A percentile compares a stretch with the other conserved stretches of the same genome.
Evolutionary conservation across 2,888 invertebrate species (phyloP).

Genomic region (Polydrusus pterygomalis): DNA sequence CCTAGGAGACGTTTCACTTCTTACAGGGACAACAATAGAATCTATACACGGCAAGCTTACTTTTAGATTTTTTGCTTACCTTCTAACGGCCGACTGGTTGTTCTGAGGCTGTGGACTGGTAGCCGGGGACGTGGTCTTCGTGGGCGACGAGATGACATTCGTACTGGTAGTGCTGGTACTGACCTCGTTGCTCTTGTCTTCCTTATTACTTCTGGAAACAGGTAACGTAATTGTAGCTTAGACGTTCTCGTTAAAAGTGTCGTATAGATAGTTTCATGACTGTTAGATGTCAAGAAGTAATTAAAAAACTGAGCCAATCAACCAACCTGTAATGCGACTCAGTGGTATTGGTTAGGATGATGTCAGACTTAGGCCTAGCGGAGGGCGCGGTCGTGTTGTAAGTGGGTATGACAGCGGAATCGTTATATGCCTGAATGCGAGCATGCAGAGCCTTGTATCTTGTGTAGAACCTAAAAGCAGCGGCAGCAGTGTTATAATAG

Average conservation of each 20-base stretch:
- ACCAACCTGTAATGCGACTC: constrained; percentile 69
- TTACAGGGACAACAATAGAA: neutral
- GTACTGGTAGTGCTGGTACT: constrained; percentile 39
- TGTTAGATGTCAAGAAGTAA: neutral
- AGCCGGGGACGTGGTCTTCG: constrained; percentile 44
- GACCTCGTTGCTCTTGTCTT: constrained; percentile 45
- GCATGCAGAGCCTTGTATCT: constrained; percentile 91
- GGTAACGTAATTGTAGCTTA: too few relatives aligned
- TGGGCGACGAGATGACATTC: constrained; percentile 39
- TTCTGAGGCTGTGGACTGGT: constrained; percentile 45
- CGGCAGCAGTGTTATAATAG: constrained; percentile 39
- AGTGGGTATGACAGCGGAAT: constrained; percentile 66
- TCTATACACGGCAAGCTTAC: neutral
- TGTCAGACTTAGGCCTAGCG: constrained; percentile 65
- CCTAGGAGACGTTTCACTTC: too few relatives aligned
- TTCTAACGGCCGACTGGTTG: constrained; percentile 52
- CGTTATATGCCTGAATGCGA: constrained; percentile 86
- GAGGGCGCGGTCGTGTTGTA: constrained; percentile 53
- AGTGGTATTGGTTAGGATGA: constrained; percentile 64
- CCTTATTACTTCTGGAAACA: constrained; percentile 31
- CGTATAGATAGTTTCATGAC: too few relatives aligned
- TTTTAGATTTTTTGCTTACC: constrained; percentile 29
- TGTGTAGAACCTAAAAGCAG: constrained; percentile 85
- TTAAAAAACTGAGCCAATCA: constrained; percentile 19
- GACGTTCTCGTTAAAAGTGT: too few relatives aligned